Conservation (phyloP, 2,797 vertebrate genomes). For the Gorsachius magnificus region DNA sequence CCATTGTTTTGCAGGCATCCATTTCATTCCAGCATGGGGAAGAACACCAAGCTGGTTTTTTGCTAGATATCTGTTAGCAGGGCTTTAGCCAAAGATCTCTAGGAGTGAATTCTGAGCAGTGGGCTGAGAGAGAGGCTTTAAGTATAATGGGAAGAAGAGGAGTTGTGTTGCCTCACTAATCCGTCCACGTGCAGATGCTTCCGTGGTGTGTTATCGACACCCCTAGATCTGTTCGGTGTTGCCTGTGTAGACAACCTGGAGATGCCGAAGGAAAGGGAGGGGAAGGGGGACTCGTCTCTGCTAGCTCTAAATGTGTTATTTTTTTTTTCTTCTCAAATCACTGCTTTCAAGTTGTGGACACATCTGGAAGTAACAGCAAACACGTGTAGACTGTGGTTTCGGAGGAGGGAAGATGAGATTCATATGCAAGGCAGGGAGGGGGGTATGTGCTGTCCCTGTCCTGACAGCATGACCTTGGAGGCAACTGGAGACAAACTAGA, state of each 20-base stretch:
- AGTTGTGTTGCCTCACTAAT: neutral
- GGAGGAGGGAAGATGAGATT: slow-evolving; percentile 7
- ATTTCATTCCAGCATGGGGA: neutral
- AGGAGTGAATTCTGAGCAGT: slow-evolving; percentile 24
- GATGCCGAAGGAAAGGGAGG: neutral
- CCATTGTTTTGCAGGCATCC: slow-evolving; percentile 30
- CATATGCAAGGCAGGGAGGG: neutral
- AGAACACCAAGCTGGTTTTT: slow-evolving; percentile 20
- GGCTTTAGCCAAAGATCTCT: slow-evolving; percentile 24
- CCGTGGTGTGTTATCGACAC: neutral
- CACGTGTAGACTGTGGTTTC: slow-evolving; percentile 23
- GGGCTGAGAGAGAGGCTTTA: neutral
- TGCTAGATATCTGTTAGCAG: slow-evolving; percentile 4
- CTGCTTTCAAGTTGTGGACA: slow-evolving; percentile 6
- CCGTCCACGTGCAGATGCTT: neutral
- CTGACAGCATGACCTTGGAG: slow-evolving; percentile 21
- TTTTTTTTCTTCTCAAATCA: neutral
- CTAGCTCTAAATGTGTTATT: neutral
- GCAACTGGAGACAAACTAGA: slow-evolving; percentile 2
- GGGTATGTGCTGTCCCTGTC: neutral
- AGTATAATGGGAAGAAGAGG: neutral
- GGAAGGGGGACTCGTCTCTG: neutral
- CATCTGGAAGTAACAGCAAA: slow-evolving; percentile 47
- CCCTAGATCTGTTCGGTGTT: neutral
- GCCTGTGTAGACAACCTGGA: neutral